Conservation (phyloP, 2,113 vertebrate species). For the Paralichthys olivaceus region DNA sequence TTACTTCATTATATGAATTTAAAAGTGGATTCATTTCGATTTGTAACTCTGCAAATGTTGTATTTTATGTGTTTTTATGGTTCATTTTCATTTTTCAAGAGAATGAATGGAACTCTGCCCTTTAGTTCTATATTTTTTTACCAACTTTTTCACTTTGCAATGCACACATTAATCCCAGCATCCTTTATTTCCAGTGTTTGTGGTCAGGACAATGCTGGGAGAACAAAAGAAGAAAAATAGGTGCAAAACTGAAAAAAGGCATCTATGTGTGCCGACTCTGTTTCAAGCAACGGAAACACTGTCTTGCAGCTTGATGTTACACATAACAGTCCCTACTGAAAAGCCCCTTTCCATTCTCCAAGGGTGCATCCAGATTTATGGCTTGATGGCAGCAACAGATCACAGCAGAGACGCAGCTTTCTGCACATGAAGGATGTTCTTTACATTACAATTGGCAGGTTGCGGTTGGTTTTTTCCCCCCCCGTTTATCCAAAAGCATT, state of each 20-base stretch:
- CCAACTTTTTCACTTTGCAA: constrained; percentile 12
- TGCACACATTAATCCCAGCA: constrained; percentile 18
- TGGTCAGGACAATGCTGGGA: constrained; percentile 27
- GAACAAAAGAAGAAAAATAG: constrained; percentile 48
- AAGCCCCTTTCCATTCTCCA: constrained; percentile 65
- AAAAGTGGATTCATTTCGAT: background rate
- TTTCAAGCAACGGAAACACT: constrained; percentile 60
- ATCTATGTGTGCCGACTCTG: constrained; percentile 55
- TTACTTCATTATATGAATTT: background rate
- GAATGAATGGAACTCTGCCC: background rate
- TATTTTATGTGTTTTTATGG: background rate
- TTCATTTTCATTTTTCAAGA: background rate
- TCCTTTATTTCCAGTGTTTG: constrained; percentile 26
- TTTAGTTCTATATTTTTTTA: constrained; percentile 4
- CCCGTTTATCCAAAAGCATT: constrained; percentile 46
- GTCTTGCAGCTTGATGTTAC: constrained; percentile 54
- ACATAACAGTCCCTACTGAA: constrained; percentile 66
- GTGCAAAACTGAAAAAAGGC: constrained; percentile 36
- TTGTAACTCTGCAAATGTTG: no score
- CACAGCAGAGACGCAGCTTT: constrained; percentile 54
- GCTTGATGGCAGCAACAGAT: constrained; percentile 67
- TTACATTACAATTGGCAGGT: constrained; percentile 65
- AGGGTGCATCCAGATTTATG: constrained; percentile 78
- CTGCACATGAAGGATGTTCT: constrained; percentile 43
- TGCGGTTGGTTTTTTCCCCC: constrained; percentile 33